Evolutionary conservation across 2,113 vertebrate genomes (phyloP), one percentile per base, ranked within the genome.

Genomic region (Azemiops feae): DNA sequence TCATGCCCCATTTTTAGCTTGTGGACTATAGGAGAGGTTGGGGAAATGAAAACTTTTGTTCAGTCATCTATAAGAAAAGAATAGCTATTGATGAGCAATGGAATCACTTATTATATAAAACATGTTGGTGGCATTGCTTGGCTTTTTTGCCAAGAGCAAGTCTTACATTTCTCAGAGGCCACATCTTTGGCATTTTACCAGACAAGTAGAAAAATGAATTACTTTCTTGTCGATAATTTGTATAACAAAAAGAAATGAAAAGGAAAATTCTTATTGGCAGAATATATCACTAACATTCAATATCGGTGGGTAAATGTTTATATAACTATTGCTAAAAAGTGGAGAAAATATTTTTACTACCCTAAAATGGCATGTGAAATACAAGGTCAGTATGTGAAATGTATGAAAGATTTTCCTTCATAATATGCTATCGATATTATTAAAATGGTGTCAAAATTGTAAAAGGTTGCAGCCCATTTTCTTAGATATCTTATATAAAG

Each of bases 31-130:
- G 54, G 30, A 74, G 85, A 94, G 92, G 30, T 95, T 39, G 91
- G 69, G 90, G 14, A 92, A 81, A 58, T 11, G 85, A 90, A 58
- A 91, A 6, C 54, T 92, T 85, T 60, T 43, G 16, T 89, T 89
- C 64, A 39, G 5, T n/a, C n/a, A 8, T 7, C 8, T 57, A 52
- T 85, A 90, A 93, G 23, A 90, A 34, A 64, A 86, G 39, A n/a
- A 90, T 23, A 93, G 54, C 55, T 93, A 60, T 87, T 93, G 92
- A 93, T 86, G 55, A n/a, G n/a, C 69, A 53, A 53, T 16, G 89
- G 54, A 93, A 27, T 54, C 53, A 95, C 95, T 92, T 95, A 54
- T 94, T 95, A 93, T 87, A 89, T 96, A 94, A 96, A 96, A 94
- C 95, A 89, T 94, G 93, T 94, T 94, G 94, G 94, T 55, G 92